A percentile compares a stretch with the other conserved stretches of the same genome.
These are phyloP conservation scores for Limnephilus marmoratus DNA, from an alignment of 2,888 invertebrate genomes.

Conservation along the genomic window DNA sequence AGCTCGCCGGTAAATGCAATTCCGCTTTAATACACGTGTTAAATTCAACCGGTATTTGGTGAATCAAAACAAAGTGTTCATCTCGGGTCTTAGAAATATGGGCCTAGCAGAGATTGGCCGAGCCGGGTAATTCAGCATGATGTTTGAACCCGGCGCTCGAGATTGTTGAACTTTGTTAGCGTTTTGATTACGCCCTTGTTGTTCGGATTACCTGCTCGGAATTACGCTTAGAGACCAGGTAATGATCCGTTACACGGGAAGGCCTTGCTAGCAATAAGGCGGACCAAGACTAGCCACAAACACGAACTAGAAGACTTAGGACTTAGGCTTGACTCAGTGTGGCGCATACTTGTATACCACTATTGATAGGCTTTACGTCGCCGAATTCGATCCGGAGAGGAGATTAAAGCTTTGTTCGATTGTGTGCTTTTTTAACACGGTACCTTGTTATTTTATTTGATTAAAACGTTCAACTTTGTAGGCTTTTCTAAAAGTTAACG, in stretches of 20 bases:
- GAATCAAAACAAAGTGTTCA: constrained; percentile 23
- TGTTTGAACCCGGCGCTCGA: constrained; percentile 33
- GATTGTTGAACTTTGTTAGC: constrained; percentile 43
- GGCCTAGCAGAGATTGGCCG: neutral
- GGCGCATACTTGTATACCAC: neutral
- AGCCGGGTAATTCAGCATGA: constrained; percentile 16
- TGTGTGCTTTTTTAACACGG: neutral
- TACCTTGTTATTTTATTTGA: neutral
- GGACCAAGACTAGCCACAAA: neutral
- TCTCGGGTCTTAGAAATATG: constrained; percentile 4
- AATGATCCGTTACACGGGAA: constrained; percentile 64
- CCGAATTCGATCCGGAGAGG: constrained; percentile 29
- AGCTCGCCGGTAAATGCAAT: constrained; percentile 6
- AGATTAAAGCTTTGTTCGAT: neutral
- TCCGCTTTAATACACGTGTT: constrained; percentile 3
- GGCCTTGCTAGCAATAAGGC: constrained; percentile 54
- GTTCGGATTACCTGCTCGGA: constrained; percentile 45
- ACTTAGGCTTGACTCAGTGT: neutral
- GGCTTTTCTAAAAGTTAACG: neutral
- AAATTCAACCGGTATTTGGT: constrained; percentile 18
- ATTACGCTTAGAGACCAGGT: constrained; percentile 26
- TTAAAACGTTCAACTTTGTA: neutral
- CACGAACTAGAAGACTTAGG: neutral
- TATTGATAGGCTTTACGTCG: constrained; percentile 26
- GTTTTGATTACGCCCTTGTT: constrained; percentile 62